Evolutionary conservation across 1,140 invertebrate species (phyloP), one percentile per base, ranked within the genome.

Genomic region (Capitella teleta): DNA sequence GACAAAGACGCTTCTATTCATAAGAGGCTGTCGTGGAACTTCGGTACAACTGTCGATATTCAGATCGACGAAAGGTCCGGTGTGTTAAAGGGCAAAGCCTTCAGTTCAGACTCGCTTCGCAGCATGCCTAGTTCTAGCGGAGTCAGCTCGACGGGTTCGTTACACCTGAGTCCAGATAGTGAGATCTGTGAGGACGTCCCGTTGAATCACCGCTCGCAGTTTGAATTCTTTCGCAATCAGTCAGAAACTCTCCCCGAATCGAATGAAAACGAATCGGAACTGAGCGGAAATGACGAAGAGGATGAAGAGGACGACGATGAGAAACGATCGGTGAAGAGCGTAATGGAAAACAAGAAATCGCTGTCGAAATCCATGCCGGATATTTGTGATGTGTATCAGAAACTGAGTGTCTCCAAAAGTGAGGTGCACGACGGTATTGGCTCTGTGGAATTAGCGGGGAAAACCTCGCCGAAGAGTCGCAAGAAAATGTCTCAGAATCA

Each of bases 21-120:
- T 59, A 82, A 82, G 67, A 68, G 80, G 24, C 64, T 81, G 14
- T 82, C 80, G 12, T 81, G 79, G 79, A 81, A 82, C 64, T 79
- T 75, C 55, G 77, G 76, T 21, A n/a, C n/a, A n/a, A 59, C 57
- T n/a, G 53, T 54, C 4, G 64, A 51, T 66, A 69, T 56, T 63
- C 62, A 51, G 47, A 38, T 37, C 10, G 51, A 58, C 16, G 58
- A 61, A 12, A 56, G 55, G 28, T 43, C 57, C 43, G 52, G 49
- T 40, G 55, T 54, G 28, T 49, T 63, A 2, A 55, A 57, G 44
- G 54, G 56, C 34, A 64, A 64, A 55, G 52, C 56, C 23, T 49
- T 67, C 16, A 74, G 71, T 51, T 64, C 66, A 6, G 74, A 76
- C 54, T 75, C 73, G 28, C 51, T 69, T 5, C 53, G 60, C 38